phyloP scores from a whole-genome alignment of 2,888 invertebrate species.

The Atherix ibis region DNA sequence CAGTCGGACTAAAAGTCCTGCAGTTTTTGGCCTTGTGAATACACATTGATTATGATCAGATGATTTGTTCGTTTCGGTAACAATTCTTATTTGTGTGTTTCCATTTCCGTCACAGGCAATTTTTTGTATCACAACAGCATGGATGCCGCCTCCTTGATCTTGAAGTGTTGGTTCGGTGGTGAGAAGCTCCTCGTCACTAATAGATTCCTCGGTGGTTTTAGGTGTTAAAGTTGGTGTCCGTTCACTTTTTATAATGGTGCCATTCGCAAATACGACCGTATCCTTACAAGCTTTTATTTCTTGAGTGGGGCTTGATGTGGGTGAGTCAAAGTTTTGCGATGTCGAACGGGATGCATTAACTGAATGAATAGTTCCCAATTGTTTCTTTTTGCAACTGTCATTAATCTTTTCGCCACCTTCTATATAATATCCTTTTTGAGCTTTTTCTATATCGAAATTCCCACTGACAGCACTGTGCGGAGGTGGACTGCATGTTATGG shows the following conservation, averaged over 20 bases:
- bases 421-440: too few relatives aligned
- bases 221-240: not conserved
- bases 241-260: conserved; percentile 2
- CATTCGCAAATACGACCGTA: conserved; percentile 5
- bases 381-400: not conserved
- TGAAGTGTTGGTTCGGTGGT: too few relatives aligned
- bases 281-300: not conserved
- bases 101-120: conserved; percentile 12
- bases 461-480: conserved; percentile 9
- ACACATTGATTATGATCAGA: too few relatives aligned
- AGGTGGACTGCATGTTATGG: conserved; percentile 7
- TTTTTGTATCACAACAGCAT: conserved; percentile 7
- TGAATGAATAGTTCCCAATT: not conserved
- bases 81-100: conserved; percentile 10
- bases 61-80: conserved; percentile 4
- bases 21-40: not conserved
- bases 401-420: not conserved
- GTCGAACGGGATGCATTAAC: too few relatives aligned
- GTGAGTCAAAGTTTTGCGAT: too few relatives aligned
- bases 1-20: not conserved
- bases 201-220: not conserved
- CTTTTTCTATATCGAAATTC: conserved; percentile 9
- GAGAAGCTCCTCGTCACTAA: too few relatives aligned
- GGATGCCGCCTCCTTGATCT: not conserved
- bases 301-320: not conserved